Conservation (phyloP, 2,113 vertebrate species). For the Zosterops japonicus region DNA sequence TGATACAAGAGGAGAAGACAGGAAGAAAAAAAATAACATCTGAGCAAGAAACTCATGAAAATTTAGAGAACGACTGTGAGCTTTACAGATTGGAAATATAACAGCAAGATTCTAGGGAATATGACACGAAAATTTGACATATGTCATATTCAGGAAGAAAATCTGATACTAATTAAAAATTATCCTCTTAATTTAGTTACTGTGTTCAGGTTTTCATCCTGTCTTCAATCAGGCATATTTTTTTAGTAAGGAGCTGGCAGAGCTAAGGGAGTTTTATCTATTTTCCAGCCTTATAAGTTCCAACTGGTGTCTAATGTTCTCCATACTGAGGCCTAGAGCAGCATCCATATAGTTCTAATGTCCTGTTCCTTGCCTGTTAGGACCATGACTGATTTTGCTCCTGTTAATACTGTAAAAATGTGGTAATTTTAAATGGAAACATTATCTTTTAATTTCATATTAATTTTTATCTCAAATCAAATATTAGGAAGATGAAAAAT, state of each 20-base stretch:
- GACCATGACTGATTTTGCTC: background rate
- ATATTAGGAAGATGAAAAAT: background rate
- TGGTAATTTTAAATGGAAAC: background rate
- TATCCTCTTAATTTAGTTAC: background rate
- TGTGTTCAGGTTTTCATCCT: background rate
- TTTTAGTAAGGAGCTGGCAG: background rate
- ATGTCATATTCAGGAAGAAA: background rate
- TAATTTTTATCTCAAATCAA: background rate
- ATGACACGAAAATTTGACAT: background rate
- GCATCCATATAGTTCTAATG: background rate
- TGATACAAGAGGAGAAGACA: background rate
- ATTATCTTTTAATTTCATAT: background rate
- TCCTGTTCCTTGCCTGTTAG: background rate
- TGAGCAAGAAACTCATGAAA: background rate
- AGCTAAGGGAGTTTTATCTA: background rate
- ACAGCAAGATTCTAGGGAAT: background rate
- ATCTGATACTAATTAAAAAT: background rate
- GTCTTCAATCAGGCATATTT: background rate
- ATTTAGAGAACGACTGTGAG: background rate
- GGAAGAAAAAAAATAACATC: background rate
- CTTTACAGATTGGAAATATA: background rate
- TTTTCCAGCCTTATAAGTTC: background rate
- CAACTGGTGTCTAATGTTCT: fast-evolving
- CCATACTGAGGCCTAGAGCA: background rate
- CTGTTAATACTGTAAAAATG: background rate